These are phyloP conservation scores for Batillaria attramentaria DNA, from an alignment of 1,140 invertebrate genomes.

Conservation along the genomic window DNA sequence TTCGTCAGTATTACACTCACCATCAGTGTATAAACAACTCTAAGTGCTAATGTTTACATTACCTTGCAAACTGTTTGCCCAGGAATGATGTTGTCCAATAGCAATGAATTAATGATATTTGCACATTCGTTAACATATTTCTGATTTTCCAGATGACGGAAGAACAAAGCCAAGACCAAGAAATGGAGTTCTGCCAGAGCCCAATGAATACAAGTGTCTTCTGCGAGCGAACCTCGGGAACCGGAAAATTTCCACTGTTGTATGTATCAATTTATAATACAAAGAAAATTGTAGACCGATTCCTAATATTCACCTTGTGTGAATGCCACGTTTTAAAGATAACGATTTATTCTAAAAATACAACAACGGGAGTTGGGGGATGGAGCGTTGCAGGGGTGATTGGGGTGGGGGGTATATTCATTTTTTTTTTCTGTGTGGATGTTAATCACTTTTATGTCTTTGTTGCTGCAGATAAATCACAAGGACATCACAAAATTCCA, in stretches of 20 bases:
- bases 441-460: slow-evolving; percentile 1
- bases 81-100: too few species aligned
- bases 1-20: background rate
- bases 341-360: too few species aligned
- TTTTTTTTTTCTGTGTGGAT: background rate
- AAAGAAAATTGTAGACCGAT: background rate
- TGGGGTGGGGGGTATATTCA: too few species aligned
- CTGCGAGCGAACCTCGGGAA: slow-evolving; percentile 80
- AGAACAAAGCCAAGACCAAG: slow-evolving; percentile 78
- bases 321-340: too few species aligned
- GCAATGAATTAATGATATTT: background rate
- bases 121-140: background rate
- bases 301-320: too few species aligned
- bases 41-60: background rate
- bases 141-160: slow-evolving; percentile 81
- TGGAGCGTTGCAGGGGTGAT: too few species aligned
- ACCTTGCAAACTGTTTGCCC: too few species aligned
- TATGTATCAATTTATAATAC: slow-evolving; percentile 68
- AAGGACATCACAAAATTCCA: slow-evolving; percentile 90
- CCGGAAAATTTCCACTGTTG: slow-evolving; percentile 85
- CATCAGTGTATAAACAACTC: background rate
- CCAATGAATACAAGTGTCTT: slow-evolving; percentile 81
- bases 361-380: too few species aligned
- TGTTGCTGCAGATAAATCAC: slow-evolving; percentile 77
- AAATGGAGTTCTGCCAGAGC: slow-evolving; percentile 76